These are phyloP conservation scores for Notothenia coriiceps DNA, from an alignment of 2,113 vertebrate genomes.

Conservation along the genomic window DNA sequence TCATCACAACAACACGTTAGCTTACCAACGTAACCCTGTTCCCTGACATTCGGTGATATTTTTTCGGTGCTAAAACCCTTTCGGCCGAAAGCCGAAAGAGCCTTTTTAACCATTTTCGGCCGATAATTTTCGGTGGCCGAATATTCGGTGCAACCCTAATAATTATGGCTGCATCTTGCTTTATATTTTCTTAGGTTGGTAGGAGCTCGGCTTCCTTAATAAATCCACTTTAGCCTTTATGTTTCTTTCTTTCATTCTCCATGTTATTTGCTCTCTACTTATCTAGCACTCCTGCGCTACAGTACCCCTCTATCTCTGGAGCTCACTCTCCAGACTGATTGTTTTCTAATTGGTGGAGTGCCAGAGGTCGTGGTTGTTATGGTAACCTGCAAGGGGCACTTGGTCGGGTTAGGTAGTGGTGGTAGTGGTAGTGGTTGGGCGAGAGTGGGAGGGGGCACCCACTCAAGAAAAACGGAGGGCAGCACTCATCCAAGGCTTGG, in stretches of 20 bases:
- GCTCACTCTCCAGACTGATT: conserved; percentile 79
- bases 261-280: conserved; percentile 44
- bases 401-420: conserved; percentile 58
- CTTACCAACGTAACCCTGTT: too few relatives aligned
- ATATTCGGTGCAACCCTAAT: too few relatives aligned
- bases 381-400: conserved; percentile 78
- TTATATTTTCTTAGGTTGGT: neutral
- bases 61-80: too few relatives aligned
- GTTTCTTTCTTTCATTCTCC: conserved; percentile 37
- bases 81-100: too few relatives aligned
- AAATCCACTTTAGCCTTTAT: conserved; percentile 15
- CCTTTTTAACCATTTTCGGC: too few relatives aligned
- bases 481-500: conserved; percentile 67
- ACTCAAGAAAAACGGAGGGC: conserved; percentile 73
- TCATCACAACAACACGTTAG: too few relatives aligned
- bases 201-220: neutral
- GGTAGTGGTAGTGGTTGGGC: conserved; percentile 35
- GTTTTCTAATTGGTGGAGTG: conserved; percentile 84
- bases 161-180: neutral
- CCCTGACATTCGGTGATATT: too few relatives aligned
- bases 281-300: conserved; percentile 44
- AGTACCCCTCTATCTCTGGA: conserved; percentile 39
- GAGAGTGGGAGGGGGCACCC: conserved; percentile 49
- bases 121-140: too few relatives aligned
- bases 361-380: conserved; percentile 85